Percentiles rank a stretch among this genome's conserved stretches.
phyloP scores from a whole-genome alignment of 2,888 invertebrate species.

The Scelioninae gen. 1 region DNA sequence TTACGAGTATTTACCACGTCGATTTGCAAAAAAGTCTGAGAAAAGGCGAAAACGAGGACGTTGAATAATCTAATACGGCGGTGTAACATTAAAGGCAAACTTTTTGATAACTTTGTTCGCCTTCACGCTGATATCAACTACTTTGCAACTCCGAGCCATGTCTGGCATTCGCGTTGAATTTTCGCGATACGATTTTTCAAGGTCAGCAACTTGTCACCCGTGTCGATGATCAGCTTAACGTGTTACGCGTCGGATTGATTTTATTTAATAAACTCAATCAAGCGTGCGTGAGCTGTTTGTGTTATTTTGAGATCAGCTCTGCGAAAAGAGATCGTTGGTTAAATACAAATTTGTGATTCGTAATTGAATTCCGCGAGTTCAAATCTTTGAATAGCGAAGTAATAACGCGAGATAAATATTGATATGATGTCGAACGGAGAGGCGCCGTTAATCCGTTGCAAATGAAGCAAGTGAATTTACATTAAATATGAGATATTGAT shows the following conservation, averaged over 20 bases:
- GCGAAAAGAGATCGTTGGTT: constrained; percentile 20
- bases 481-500: constrained; percentile 50
- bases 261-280: constrained; percentile 21
- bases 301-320: constrained; percentile 12
- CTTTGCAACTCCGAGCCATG: constrained; percentile 31
- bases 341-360: constrained; percentile 39
- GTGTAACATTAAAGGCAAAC: too few species aligned
- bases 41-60: too few species aligned
- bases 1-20: too few species aligned
- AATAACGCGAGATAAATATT: constrained; percentile 54
- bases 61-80: too few species aligned
- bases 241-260: background rate
- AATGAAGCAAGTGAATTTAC: constrained; percentile 39
- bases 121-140: too few species aligned
- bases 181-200: constrained; percentile 30
- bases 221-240: background rate
- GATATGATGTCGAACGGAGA: constrained; percentile 35
- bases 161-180: constrained; percentile 20
- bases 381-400: constrained; percentile 45
- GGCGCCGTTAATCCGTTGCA: constrained; percentile 26
- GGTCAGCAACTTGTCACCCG: constrained; percentile 30
- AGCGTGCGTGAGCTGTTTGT: background rate
- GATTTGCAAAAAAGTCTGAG: too few species aligned
- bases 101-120: too few species aligned
- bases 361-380: constrained; percentile 34